Evolutionary conservation across 2,888 invertebrate genomes (phyloP), one percentile per base, ranked within the genome.

Genomic region (Timema podura): DNA sequence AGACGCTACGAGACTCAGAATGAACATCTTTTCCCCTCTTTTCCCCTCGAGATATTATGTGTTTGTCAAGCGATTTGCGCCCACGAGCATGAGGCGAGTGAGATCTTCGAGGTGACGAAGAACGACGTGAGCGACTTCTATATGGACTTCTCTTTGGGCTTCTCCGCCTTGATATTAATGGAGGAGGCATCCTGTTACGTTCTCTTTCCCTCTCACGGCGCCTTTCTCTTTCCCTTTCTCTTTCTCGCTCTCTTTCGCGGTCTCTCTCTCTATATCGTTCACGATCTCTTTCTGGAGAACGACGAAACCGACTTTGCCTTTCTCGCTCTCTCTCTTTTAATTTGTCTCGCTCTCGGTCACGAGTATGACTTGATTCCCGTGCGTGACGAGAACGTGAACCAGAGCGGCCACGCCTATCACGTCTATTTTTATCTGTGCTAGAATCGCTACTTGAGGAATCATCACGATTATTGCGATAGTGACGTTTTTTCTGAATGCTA

Each of bases 401-500:
- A n/a, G 71, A 72, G n/a, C 65, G 64, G 16, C 44, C 9, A 67
- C 68, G 70, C 30, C 69, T 66, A 7, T 70, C 71, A 69, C 30
- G 30, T 30, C 30, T 30, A 3, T 30, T 51, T 15, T 66, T 45
- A 13, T 73, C 85, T 6, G 81, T 80, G 65, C 83, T 83, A 45
- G 81, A 82, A 65, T 82, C 83, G 76, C 88, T 89, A 46, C 86
- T 88, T 2, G 89, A 91, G 5, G 91, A 92, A 9, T 72, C 72
- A 78, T 92, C 92, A 71, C 92, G 90, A 79, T 94, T 93, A 70
- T 83, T 84, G 13, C 94, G 87, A 79, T 95, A 95, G 75, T 95
- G 94, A 10, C 95, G 87, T 78, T 95, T 95, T 79, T 93, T 93
- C 79, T 95, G 94, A 11, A 91, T 87, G 81, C 93, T 85, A 81